These are phyloP conservation scores for Narcine bancroftii DNA, from an alignment of 2,113 vertebrate species.

Conservation along the genomic window DNA sequence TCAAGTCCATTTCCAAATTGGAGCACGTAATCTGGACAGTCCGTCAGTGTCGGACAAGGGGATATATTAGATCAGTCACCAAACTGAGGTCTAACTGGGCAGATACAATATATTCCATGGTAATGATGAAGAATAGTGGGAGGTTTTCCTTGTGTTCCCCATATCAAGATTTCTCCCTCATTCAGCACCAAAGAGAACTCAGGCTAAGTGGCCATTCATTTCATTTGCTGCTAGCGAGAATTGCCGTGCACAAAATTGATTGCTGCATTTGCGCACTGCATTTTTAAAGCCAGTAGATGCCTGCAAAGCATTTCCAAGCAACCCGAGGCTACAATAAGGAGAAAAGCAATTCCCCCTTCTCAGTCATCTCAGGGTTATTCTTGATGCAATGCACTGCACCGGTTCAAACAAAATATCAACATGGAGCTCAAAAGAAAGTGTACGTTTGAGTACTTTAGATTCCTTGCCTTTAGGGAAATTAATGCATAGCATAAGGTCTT, in stretches of 20 bases:
- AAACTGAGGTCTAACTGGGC: neutral
- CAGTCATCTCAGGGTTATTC: neutral
- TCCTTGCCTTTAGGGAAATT: neutral
- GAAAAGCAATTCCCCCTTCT: neutral
- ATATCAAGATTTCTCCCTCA: neutral
- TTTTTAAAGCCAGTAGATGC: neutral
- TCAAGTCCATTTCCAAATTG: neutral
- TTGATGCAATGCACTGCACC: neutral
- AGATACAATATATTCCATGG: neutral
- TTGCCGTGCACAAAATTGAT: neutral
- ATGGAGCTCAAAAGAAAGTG: neutral
- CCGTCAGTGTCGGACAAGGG: neutral
- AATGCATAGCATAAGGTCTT: neutral
- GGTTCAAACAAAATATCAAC: neutral
- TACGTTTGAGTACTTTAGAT: neutral
- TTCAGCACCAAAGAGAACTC: neutral
- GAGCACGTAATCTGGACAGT: neutral
- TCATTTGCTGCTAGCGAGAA: constrained; percentile 1
- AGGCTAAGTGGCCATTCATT: neutral
- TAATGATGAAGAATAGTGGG: neutral
- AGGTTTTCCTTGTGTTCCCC: neutral
- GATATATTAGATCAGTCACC: neutral
- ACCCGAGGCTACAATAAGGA: neutral
- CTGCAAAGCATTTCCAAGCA: neutral
- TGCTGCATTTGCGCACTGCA: neutral